These are phyloP conservation scores for Bostrychus sinensis DNA, from an alignment of 2,113 vertebrate species.

Conservation along the genomic window DNA sequence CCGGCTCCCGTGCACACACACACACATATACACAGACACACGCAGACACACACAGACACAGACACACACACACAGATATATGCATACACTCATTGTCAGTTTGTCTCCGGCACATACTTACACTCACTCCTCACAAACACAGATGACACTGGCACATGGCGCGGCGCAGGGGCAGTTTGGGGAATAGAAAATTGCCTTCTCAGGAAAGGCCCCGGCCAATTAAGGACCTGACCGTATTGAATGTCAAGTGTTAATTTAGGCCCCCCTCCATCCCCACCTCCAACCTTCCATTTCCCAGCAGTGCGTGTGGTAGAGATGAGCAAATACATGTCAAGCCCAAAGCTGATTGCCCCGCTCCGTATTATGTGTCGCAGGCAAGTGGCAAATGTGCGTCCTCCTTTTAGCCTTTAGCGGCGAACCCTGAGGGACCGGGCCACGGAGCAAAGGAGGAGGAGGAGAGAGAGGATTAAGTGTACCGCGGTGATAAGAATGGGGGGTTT, in stretches of 20 bases:
- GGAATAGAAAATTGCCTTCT: conserved; percentile 99
- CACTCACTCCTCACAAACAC: conserved; percentile 63
- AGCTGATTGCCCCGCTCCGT: conserved; percentile 95
- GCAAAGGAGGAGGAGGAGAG: conserved; percentile 65
- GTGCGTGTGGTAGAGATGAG: conserved; percentile 86
- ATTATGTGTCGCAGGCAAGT: conserved; percentile 98
- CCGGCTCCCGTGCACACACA: conserved; percentile 39
- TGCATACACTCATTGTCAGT: conserved; percentile 58
- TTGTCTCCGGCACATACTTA: conserved; percentile 62
- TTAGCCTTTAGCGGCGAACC: conserved; percentile 84
- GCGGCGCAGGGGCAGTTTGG: conserved; percentile 93
- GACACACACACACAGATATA: conserved; percentile 16
- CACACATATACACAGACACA: conserved; percentile 17
- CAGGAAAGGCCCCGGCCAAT: conserved; percentile 99
- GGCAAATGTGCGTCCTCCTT: conserved; percentile 93
- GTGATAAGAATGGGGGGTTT: conserved; percentile 87
- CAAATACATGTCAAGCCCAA: conserved; percentile 98
- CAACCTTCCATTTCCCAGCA: conserved; percentile 68
- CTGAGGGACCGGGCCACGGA: conserved; percentile 72
- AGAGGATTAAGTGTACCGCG: conserved; percentile 88
- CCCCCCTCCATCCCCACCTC: conserved; percentile 83
- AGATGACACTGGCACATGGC: conserved; percentile 84
- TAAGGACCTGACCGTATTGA: conserved; percentile 99
- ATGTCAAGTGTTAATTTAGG: conserved; percentile 99
- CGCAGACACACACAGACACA: conserved; percentile 24